These are phyloP conservation scores for Rhamnusium bicolor DNA, from an alignment of 2,888 invertebrate species.

Conservation along the genomic window DNA sequence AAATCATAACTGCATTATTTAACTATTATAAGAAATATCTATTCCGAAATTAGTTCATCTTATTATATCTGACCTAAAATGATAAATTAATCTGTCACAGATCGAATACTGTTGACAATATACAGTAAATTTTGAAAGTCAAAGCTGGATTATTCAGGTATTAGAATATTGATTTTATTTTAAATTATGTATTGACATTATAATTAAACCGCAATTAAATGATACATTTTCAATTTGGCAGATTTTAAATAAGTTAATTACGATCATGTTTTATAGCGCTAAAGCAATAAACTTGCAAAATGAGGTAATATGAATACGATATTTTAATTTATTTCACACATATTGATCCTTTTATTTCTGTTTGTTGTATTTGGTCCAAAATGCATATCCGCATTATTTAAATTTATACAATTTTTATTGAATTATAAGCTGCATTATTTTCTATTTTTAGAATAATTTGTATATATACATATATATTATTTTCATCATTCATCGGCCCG, in stretches of 20 bases:
- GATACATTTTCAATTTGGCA: slow-evolving; percentile 18
- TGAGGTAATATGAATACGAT: neutral
- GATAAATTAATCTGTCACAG: too few relatives aligned
- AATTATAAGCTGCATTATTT: too few relatives aligned
- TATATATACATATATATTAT: too few relatives aligned
- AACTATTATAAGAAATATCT: too few relatives aligned
- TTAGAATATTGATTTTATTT: neutral
- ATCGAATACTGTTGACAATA: neutral
- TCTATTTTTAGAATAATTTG: too few relatives aligned
- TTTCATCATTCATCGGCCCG: too few relatives aligned
- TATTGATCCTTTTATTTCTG: neutral
- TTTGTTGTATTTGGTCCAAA: neutral
- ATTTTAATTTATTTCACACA: slow-evolving; percentile 5
- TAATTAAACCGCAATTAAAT: neutral
- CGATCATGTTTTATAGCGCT: neutral
- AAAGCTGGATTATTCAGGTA: slow-evolving; percentile 6
- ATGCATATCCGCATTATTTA: neutral
- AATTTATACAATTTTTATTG: too few relatives aligned
- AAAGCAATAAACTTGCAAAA: slow-evolving; percentile 20
- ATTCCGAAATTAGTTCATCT: neutral
- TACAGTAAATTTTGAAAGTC: neutral
- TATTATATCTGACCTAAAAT: neutral
- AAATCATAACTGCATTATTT: too few relatives aligned
- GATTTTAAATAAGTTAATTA: slow-evolving; percentile 19
- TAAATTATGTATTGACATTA: neutral